These are phyloP conservation scores for Lepilemur septentrionalis DNA, from an alignment of 2,797 vertebrate species.

Conservation along the genomic window DNA sequence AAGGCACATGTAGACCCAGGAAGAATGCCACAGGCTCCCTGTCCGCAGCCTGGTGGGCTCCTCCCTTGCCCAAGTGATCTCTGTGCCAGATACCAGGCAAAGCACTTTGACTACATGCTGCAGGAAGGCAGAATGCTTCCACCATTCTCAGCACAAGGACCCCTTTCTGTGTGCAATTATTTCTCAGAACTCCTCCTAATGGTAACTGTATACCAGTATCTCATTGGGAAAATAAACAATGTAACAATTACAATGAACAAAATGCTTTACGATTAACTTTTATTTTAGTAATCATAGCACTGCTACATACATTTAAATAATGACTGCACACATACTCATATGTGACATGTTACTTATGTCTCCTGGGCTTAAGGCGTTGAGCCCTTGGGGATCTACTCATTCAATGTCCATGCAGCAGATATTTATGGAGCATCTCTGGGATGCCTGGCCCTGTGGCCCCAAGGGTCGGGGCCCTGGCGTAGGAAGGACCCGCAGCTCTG, in stretches of 20 bases:
- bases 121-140: not conserved
- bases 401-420: not conserved
- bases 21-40: not conserved
- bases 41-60: too few species aligned
- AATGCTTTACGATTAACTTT: slow-evolving; percentile 15
- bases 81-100: not conserved
- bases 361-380: not conserved
- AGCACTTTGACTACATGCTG: not conserved
- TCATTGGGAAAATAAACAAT: not conserved
- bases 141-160: not conserved
- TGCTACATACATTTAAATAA: not conserved
- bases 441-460: not conserved
- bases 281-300: not conserved
- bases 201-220: not conserved
- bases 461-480: not conserved
- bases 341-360: not conserved
- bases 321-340: not conserved
- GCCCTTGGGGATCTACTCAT: not conserved
- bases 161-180: not conserved
- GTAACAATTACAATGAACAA: not conserved
- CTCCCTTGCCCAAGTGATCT: not conserved
- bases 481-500: not conserved
- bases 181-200: slow-evolving; percentile 8
- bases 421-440: not conserved
- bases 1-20: not conserved